phyloP scores from a whole-genome alignment of 2,888 invertebrate species.

The Nyleta sp. region DNA sequence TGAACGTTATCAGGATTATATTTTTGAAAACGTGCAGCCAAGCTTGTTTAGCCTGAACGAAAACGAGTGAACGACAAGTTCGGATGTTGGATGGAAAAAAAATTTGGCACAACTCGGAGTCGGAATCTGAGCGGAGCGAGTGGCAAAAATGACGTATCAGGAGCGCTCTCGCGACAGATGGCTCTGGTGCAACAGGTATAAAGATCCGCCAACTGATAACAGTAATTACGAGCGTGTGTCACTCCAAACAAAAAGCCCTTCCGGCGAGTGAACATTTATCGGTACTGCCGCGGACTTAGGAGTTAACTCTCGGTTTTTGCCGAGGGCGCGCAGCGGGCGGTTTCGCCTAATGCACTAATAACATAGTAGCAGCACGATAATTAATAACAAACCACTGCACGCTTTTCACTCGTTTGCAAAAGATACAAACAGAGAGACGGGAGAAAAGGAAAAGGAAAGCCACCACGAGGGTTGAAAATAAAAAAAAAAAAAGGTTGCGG shows the following conservation, averaged over 20 bases:
- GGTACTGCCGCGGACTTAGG: conserved; percentile 74
- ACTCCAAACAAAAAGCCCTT: conserved; percentile 73
- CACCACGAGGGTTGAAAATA: conserved; percentile 29
- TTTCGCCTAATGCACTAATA: conserved; percentile 82
- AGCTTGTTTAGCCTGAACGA: no score
- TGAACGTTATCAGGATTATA: no score
- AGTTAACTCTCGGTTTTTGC: conserved; percentile 69
- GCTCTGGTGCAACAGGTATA: conserved; percentile 75
- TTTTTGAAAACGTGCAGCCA: no score
- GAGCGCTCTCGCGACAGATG: conserved; percentile 68
- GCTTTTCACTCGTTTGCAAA: conserved; percentile 55
- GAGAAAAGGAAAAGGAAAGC: conserved; percentile 4
- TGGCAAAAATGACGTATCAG: conserved; percentile 44
- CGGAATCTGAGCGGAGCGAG: background rate
- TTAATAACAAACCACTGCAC: conserved; percentile 75
- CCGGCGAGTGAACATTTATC: conserved; percentile 76
- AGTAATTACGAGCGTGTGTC: conserved; percentile 79
- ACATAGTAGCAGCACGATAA: conserved; percentile 79
- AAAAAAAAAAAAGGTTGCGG: conserved; percentile 28
- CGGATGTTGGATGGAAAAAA: no score
- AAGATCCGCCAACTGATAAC: conserved; percentile 76
- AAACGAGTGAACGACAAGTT: no score
- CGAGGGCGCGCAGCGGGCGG: conserved; percentile 74
- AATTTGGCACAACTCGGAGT: no score
- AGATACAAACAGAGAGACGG: conserved; percentile 26